These are phyloP conservation scores for Amniataba percoides DNA, from an alignment of 2,797 vertebrate genomes.

Conservation along the genomic window DNA sequence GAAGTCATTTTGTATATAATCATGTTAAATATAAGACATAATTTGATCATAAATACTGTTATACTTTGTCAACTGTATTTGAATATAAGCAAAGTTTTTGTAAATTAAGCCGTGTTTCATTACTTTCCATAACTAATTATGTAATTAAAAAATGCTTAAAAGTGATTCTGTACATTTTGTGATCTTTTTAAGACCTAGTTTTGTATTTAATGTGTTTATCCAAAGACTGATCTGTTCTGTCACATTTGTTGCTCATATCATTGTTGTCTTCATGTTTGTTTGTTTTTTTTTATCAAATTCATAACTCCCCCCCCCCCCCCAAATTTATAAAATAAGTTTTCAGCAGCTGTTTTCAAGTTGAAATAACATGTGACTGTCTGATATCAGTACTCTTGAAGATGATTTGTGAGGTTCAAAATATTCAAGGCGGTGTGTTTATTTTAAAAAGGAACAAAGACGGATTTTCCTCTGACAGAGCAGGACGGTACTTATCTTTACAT, in stretches of 20 bases:
- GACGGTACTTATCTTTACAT: conserved; percentile 9
- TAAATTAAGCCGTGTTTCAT: no score
- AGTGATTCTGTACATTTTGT: not conserved
- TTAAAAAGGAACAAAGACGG: not conserved
- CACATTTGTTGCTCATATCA: not conserved
- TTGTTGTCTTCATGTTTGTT: not conserved
- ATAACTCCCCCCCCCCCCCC: no score
- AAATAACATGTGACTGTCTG: not conserved
- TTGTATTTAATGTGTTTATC: not conserved
- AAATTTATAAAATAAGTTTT: not conserved
- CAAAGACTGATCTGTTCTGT: not conserved
- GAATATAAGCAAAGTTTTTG: no score
- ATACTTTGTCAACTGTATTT: no score
- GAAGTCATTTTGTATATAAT: not conserved
- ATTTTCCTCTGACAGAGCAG: not conserved
- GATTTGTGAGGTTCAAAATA: not conserved
- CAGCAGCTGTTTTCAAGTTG: not conserved
- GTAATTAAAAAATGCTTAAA: not conserved
- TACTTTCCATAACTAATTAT: no score
- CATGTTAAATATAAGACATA: not conserved
- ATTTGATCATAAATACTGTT: not conserved
- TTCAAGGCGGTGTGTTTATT: not conserved
- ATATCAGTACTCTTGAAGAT: no score
- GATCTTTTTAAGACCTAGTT: not conserved
- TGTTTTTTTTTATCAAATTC: not conserved